Conservation (phyloP, 2,113 vertebrate genomes). For the Leptobrachium leishanense region DNA sequence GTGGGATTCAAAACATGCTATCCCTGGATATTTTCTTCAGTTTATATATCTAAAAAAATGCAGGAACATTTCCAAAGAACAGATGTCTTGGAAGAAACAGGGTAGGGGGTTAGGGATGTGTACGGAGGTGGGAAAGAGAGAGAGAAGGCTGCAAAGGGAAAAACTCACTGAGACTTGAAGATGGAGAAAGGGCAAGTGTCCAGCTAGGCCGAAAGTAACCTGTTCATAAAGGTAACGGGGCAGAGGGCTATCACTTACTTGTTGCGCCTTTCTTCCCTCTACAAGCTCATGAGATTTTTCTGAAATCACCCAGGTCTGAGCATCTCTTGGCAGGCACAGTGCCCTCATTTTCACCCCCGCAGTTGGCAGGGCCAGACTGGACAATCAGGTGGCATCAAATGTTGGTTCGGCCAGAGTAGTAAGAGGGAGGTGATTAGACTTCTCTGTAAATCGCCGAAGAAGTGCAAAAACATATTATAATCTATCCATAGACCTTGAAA, state of each 20-base stretch:
- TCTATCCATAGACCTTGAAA: too few species aligned
- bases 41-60: constrained; percentile 41
- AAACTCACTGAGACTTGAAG: constrained; percentile 4
- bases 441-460: too few species aligned
- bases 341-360: too few species aligned
- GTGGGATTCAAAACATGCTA: constrained; percentile 47
- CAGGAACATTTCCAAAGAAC: constrained; percentile 46
- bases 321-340: too few species aligned
- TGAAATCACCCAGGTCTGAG: not conserved
- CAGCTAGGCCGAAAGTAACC: not conserved
- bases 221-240: not conserved
- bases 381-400: too few species aligned
- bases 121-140: constrained; percentile 10
- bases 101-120: constrained; percentile 19
- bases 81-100: constrained; percentile 35
- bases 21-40: constrained; percentile 40
- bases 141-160: constrained; percentile 25
- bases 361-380: too few species aligned
- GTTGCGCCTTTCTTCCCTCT: too few species aligned
- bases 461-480: too few species aligned
- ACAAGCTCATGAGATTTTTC: not conserved
- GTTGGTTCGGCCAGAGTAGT: too few species aligned
- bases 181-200: not conserved
- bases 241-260: not conserved
- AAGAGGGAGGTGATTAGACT: too few species aligned